Percentiles rank a stretch among this genome's conserved stretches.
These are phyloP conservation scores for Acrocephalus arundinaceus DNA, from an alignment of 2,113 vertebrate species.

Conservation along the genomic window DNA sequence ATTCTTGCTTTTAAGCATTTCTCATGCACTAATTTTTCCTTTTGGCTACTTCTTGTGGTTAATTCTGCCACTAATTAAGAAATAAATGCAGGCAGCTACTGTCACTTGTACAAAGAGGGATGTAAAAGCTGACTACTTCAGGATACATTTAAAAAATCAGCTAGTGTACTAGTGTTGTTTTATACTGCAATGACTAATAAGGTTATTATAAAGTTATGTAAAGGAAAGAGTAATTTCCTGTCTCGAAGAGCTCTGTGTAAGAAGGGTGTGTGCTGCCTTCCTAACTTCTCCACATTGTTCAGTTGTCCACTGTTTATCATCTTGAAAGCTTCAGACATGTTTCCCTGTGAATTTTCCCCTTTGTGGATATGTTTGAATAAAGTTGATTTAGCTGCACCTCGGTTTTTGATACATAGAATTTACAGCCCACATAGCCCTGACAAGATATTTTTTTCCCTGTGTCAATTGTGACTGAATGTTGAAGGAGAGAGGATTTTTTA, in stretches of 20 bases:
- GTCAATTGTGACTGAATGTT: neutral
- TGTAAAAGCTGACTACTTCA: neutral
- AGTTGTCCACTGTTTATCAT: neutral
- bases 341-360: neutral
- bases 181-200: neutral
- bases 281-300: rapidly evolving
- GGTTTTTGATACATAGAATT: neutral
- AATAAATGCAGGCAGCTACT: neutral
- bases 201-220: neutral
- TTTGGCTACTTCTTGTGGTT: slow-evolving; percentile 7
- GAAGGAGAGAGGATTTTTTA: neutral
- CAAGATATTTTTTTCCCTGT: neutral
- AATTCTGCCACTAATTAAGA: neutral
- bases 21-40: neutral
- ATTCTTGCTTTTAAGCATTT: slow-evolving; percentile 24
- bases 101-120: neutral
- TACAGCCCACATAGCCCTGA: neutral
- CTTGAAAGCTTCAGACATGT: neutral
- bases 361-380: neutral
- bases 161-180: neutral
- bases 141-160: neutral
- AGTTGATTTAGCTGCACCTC: neutral
- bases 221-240: neutral
- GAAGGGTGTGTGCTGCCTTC: neutral
- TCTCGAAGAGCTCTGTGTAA: neutral